Evolutionary conservation across 2,113 vertebrate genomes (phyloP).

Genomic region (crab-eating macaque (Macaca fascicularis)): DNA sequence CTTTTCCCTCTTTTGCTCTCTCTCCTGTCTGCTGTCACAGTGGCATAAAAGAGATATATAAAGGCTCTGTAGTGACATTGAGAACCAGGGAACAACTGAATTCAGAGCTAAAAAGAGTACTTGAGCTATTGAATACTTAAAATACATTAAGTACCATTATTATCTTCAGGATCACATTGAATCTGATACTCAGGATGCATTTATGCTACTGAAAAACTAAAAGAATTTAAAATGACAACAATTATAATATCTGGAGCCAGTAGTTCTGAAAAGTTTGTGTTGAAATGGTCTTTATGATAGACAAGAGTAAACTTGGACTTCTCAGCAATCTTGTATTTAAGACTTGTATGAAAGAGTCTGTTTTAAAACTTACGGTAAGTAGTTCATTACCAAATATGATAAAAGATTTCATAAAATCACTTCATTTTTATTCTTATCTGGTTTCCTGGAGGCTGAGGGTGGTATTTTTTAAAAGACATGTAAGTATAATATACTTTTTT

Average conservation of each 20-base stretch:
- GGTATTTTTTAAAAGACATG: not conserved
- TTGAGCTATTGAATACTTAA: not conserved
- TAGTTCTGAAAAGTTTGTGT: not conserved
- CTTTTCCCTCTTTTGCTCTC: not conserved
- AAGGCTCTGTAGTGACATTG: not conserved
- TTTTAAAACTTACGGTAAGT: constrained; percentile 20
- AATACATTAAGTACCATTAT: not conserved
- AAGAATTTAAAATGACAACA: not conserved
- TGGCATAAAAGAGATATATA: not conserved
- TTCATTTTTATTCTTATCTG: constrained; percentile 12
- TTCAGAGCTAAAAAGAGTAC: not conserved
- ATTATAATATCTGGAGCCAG: not conserved
- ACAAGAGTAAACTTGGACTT: not conserved
- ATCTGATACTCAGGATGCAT: not conserved
- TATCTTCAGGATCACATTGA: not conserved
- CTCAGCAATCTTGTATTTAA: not conserved
- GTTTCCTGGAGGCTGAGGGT: not conserved
- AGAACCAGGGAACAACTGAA: not conserved
- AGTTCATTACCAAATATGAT: not conserved
- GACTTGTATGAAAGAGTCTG: not conserved
- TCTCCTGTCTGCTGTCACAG: not conserved
- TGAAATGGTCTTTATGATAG: not conserved
- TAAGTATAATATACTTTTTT: not conserved
- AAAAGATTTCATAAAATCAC: constrained; percentile 1
- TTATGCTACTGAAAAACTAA: constrained; percentile 8